Evolutionary conservation across 2,888 invertebrate species (phyloP).

Genomic region (Gnatocerus cornutus): DNA sequence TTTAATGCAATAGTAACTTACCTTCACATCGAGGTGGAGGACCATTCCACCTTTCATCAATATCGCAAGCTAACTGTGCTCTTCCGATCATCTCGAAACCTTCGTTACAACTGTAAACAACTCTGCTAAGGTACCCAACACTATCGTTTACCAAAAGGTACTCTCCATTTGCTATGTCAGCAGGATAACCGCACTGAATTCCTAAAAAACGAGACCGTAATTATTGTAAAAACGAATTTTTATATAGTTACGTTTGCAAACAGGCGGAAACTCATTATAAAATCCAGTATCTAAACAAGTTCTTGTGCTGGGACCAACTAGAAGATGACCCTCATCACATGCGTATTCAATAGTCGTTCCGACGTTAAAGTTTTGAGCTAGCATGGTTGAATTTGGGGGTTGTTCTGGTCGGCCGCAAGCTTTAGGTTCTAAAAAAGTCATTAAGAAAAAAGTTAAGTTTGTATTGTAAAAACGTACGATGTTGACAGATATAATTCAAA

Average conservation of each 20-base stretch:
- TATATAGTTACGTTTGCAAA: slow-evolving; percentile 85
- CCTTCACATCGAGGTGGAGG: slow-evolving; percentile 92
- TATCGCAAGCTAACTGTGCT: slow-evolving; percentile 89
- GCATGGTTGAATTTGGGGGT: slow-evolving; percentile 93
- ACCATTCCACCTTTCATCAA: slow-evolving; percentile 95
- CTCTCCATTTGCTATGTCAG: slow-evolving; percentile 87
- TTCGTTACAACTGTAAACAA: slow-evolving; percentile 86
- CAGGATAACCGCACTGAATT: slow-evolving; percentile 92
- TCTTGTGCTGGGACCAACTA: slow-evolving; percentile 88
- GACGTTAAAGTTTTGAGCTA: slow-evolving; percentile 84
- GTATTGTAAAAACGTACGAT: slow-evolving; percentile 88
- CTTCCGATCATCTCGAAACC: slow-evolving; percentile 91
- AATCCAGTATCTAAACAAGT: slow-evolving; percentile 93
- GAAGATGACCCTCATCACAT: slow-evolving; percentile 89
- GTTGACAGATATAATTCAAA: slow-evolving; percentile 94
- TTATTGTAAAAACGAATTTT: background rate
- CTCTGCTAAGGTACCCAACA: slow-evolving; percentile 89
- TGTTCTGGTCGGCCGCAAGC: slow-evolving; percentile 94
- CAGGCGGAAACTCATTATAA: slow-evolving; percentile 94
- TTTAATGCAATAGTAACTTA: slow-evolving; percentile 67
- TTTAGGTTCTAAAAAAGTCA: slow-evolving; percentile 85
- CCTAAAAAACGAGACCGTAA: slow-evolving; percentile 71
- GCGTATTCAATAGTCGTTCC: slow-evolving; percentile 88
- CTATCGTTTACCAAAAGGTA: slow-evolving; percentile 89
- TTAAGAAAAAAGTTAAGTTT: no score